Base-by-base conservation (phyloP, 2,888 invertebrate species). In the Ophion slaviceki region DNA sequence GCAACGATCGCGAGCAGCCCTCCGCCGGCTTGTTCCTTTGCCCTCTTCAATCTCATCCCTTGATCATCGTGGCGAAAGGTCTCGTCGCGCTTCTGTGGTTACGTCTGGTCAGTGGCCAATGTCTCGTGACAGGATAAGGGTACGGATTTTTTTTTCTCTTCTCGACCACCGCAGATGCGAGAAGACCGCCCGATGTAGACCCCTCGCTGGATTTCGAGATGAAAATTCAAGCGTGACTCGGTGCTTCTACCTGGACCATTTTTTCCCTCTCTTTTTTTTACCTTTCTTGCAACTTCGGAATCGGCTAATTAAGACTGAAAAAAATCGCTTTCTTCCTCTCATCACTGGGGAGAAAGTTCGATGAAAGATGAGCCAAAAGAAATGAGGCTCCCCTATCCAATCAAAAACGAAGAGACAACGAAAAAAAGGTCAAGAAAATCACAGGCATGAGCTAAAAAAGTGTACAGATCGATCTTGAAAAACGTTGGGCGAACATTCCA, bases 241-340 rank as follows among this genome's bases (percentile, higher is more conserved):
- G 17, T 36, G 71, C 32, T 59, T 32, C 62, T 82, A 80, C 82
- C 78, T 82, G 82, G 36, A 57, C 47, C 32, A 24, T 32, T 81
- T 83, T 85, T 81, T 85, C 62, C 77, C 47, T n/a, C 24, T 75
- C 20, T 57, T 59, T 61, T 47, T 66, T 40, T 24, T 53, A 32
- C 14, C 20, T 74, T 57, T 45, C 71, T 77, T 77, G 67, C 57
- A 17, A 53, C 53, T 68, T 36, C 62, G 61, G 64, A 75, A 68
- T 79, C 85, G 28, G 66, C 83, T 83, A 86, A 86, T 86, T 86
- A 87, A 86, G 83, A 76, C 67, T 5, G 64, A 79, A 72, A 85
- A 86, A 84, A 84, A 85, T 82, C 10, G n/a, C 36, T 59, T 78
- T 66, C 45, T 76, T 40, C n/a, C 2, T 11, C 28, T 68, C 47